Conservation (phyloP, 2,113 vertebrate genomes). For the Cynoglossus semilaevis region DNA sequence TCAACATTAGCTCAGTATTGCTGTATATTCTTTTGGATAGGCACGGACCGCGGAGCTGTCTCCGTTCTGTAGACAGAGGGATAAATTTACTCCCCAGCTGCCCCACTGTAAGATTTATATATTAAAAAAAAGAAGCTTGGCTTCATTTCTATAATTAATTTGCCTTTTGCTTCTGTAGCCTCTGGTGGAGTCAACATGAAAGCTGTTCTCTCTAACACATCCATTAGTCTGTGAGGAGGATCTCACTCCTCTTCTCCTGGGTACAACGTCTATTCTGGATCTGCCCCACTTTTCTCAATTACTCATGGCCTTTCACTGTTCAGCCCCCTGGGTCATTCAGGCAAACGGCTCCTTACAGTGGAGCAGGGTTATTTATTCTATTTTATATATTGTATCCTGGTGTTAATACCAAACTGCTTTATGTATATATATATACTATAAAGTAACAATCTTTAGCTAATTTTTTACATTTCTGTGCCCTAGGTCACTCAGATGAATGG, state of each 20-base stretch:
- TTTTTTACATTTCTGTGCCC: no score
- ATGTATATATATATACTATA: no score
- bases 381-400: no score
- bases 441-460: no score
- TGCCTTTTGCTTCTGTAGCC: constrained; percentile 68
- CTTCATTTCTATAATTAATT: constrained; percentile 76
- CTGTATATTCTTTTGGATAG: no score
- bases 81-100: constrained; percentile 50
- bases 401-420: no score
- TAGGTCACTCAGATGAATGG: no score
- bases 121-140: constrained; percentile 70
- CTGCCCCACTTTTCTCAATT: constrained; percentile 48
- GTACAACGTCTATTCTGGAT: constrained; percentile 49
- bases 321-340: constrained; percentile 53
- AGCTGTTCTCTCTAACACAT: constrained; percentile 71
- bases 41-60: no score
- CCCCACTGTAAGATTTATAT: constrained; percentile 67
- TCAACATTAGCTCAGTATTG: no score
- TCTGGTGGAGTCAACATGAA: constrained; percentile 76
- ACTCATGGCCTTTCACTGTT: constrained; percentile 62
- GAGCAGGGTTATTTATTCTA: no score
- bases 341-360: constrained; percentile 20
- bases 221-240: constrained; percentile 75
- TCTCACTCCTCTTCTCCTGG: constrained; percentile 65
- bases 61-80: background rate